These are phyloP conservation scores for Mustela nigripes DNA, from an alignment of 2,113 vertebrate genomes.

Conservation along the genomic window DNA sequence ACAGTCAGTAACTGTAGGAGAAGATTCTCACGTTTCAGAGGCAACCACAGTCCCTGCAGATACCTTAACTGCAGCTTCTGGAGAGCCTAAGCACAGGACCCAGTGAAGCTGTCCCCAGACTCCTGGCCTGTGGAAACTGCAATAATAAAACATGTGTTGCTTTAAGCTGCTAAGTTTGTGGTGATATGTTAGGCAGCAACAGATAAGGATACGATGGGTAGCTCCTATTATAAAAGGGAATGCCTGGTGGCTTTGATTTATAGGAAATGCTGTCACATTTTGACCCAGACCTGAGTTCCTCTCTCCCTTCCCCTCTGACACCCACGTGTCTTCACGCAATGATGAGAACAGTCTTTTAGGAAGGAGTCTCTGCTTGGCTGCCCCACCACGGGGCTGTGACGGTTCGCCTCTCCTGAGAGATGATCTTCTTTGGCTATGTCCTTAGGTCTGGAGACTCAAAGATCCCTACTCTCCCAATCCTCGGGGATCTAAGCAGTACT, in stretches of 20 bases:
- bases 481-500: not conserved
- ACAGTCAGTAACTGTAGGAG: not conserved
- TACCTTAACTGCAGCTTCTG: not conserved
- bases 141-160: not conserved
- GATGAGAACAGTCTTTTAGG: not conserved
- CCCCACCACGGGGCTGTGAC: not conserved
- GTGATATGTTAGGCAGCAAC: not conserved
- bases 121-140: not conserved
- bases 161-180: not conserved
- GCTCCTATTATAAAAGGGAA: not conserved
- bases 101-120: too few relatives aligned
- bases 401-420: not conserved
- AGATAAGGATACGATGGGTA: accelerated
- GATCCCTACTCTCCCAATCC: not conserved
- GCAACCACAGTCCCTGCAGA: not conserved
- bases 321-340: not conserved
- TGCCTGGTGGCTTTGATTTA: not conserved
- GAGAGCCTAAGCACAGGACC: not conserved
- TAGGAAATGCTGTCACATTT: not conserved
- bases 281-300: not conserved
- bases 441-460: not conserved
- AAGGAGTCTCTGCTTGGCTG: not conserved
- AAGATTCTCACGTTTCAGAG: not conserved
- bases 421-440: too few relatives aligned
- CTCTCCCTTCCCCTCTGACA: not conserved